Conservation (phyloP, 2,888 invertebrate genomes). For the Bombyx huttoni region DNA sequence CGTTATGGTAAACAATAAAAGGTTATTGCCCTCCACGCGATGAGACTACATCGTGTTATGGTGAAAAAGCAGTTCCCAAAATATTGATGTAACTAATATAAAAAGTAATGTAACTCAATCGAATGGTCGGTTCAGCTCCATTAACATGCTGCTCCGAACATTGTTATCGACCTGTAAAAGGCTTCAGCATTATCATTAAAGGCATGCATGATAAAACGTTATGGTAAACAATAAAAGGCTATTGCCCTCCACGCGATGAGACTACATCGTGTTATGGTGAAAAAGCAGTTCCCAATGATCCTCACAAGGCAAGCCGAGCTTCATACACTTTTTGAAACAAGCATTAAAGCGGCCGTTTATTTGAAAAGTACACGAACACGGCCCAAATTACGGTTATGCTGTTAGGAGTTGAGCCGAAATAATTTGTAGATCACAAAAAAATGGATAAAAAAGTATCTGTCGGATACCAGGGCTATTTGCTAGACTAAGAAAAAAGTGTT, state of each 20-base stretch:
- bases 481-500: slow-evolving; percentile 7
- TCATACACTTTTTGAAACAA: no score
- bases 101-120: slow-evolving; percentile 3
- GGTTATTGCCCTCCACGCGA: not conserved
- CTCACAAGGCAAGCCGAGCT: not conserved
- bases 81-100: not conserved
- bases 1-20: slow-evolving; percentile 4
- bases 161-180: slow-evolving; percentile 1
- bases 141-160: not conserved
- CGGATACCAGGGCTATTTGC: slow-evolving; percentile 7
- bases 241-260: not conserved
- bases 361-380: slow-evolving; percentile 8
- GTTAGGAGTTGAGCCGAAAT: slow-evolving; percentile 12
- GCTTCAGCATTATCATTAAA: slow-evolving; percentile 3
- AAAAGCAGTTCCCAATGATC: not conserved
- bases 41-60: not conserved
- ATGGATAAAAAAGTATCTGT: slow-evolving; percentile 11
- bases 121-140: not conserved
- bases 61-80: not conserved
- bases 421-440: slow-evolving; percentile 15
- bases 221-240: slow-evolving; percentile 4
- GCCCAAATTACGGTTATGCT: slow-evolving; percentile 16
- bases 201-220: slow-evolving; percentile 1
- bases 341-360: not conserved
- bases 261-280: not conserved